Conservation (phyloP, 1,140 invertebrate genomes). For the Trachymyrmex cornetzi region DNA sequence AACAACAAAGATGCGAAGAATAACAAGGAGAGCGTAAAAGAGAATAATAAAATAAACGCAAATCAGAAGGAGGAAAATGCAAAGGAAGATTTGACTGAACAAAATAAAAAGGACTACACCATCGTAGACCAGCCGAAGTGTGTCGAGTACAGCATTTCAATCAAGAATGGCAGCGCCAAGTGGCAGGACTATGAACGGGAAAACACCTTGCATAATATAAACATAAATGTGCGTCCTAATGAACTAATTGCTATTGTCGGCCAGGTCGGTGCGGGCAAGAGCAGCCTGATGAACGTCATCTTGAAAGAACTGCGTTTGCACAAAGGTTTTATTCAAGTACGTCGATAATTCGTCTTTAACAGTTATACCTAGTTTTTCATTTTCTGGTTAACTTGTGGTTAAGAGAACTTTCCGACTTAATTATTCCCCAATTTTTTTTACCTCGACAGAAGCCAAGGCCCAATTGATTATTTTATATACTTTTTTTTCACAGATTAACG, state of each 20-base stretch:
- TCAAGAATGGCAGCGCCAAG: constrained; percentile 82
- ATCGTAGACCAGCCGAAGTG: not conserved
- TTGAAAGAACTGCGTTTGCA: constrained; percentile 90
- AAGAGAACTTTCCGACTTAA: no score
- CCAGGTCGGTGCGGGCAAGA: constrained; percentile 93
- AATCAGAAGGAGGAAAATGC: constrained; percentile 8
- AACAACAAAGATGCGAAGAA: not conserved
- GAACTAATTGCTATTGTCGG: constrained; percentile 92
- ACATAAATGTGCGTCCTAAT: constrained; percentile 88
- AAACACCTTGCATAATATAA: constrained; percentile 87
- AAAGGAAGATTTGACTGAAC: constrained; percentile 38
- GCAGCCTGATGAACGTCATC: constrained; percentile 92
- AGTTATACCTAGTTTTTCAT: not conserved
- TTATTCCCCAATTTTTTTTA: no score
- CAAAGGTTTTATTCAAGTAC: constrained; percentile 85
- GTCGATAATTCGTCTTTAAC: constrained; percentile 9
- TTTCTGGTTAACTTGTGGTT: no score
- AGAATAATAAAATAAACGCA: constrained; percentile 64
- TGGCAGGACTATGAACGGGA: constrained; percentile 82
- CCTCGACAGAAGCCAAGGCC: no score
- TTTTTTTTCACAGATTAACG: constrained; percentile 85
- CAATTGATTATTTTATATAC: not conserved
- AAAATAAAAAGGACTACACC: not conserved
- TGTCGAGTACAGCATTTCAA: constrained; percentile 67
- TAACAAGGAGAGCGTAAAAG: not conserved